A percentile compares a stretch with the other conserved stretches of the same genome.
Evolutionary conservation across 2,113 vertebrate species (phyloP).

Genomic region (Onychorhynchus coronatus): DNA sequence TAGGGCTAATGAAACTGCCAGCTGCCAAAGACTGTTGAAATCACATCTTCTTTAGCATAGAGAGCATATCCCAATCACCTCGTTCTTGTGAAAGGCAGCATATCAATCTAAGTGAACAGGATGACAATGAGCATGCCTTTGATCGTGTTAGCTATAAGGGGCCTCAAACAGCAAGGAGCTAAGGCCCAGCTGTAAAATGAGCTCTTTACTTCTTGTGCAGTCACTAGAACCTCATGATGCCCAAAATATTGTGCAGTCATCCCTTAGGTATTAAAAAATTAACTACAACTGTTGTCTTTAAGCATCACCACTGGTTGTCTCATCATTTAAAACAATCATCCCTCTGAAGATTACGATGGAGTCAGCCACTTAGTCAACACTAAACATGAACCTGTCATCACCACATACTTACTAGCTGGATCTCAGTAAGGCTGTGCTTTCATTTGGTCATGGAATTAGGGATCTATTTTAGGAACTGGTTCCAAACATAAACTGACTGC

Average conservation of each 20-base stretch:
- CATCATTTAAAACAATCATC: not conserved
- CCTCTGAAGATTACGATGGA: not conserved
- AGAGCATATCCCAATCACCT: not conserved
- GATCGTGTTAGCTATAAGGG: not conserved
- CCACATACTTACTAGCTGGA: not conserved
- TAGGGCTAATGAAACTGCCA: not conserved
- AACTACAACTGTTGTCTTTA: not conserved
- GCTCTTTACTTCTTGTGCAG: not conserved
- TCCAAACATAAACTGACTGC: not conserved
- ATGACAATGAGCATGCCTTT: not conserved
- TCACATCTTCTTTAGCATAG: not conserved
- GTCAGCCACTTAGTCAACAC: not conserved
- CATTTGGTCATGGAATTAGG: not conserved
- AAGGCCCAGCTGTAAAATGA: not conserved
- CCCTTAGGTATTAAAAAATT: not conserved
- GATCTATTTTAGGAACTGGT: not conserved
- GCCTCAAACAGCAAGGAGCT: not conserved
- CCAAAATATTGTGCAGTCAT: not conserved
- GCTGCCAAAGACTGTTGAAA: not conserved
- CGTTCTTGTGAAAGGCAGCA: not conserved
- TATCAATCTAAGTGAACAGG: not conserved
- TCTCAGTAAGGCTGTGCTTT: not conserved
- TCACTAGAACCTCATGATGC: not conserved
- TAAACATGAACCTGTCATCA: not conserved
- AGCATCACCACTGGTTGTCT: accelerated